Conservation (phyloP, 2,113 vertebrate genomes). For the Canis aureus region DNA sequence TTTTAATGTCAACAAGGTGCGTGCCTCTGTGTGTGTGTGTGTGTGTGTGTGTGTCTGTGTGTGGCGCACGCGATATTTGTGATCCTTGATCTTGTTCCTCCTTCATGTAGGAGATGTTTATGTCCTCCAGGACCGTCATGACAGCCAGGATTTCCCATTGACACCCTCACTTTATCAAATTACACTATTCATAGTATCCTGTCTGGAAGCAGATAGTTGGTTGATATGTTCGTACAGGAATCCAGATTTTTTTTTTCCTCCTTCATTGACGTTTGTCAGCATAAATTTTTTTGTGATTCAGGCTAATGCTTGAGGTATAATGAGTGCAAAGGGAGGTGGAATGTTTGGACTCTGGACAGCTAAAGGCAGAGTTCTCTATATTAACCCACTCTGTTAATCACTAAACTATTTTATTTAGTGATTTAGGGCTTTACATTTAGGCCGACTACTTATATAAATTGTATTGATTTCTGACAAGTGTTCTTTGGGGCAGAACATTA, state of each 20-base stretch:
- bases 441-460: neutral
- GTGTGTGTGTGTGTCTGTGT: no score
- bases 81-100: neutral
- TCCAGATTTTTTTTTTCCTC: neutral
- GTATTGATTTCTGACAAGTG: neutral
- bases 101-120: conserved; percentile 11
- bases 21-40: no score
- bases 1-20: neutral
- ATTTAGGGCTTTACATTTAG: conserved; percentile 47
- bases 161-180: conserved; percentile 39
- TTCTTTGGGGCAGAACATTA: neutral
- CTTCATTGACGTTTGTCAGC: conserved; percentile 28
- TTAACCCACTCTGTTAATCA: conserved; percentile 66
- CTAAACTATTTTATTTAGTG: conserved; percentile 37
- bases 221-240: conserved; percentile 60
- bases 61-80: neutral
- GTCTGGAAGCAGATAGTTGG: conserved; percentile 68
- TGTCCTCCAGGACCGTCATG: neutral
- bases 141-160: neutral
- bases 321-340: neutral
- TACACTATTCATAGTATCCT: conserved; percentile 7
- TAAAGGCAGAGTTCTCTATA: conserved; percentile 14
- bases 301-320: neutral
- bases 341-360: conserved; percentile 58
- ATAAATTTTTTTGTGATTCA: conserved; percentile 51